Evolutionary conservation across 2,113 vertebrate genomes (phyloP).

Genomic region (Zosterops hypoxanthus): DNA sequence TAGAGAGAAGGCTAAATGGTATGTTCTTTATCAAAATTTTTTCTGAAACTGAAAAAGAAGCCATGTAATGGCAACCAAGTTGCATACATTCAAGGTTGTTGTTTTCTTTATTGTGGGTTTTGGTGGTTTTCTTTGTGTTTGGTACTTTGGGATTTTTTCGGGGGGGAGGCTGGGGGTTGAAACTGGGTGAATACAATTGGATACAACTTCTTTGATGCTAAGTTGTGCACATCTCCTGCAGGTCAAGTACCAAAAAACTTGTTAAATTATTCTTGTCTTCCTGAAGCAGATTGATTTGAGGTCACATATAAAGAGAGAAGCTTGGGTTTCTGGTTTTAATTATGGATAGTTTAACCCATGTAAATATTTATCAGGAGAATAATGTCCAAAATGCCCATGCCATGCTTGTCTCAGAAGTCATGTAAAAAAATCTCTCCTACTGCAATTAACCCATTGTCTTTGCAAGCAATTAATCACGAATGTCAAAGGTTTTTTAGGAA

Average conservation of each 20-base stretch:
- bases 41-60: neutral
- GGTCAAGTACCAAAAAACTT: neutral
- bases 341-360: neutral
- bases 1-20: neutral
- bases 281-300: neutral
- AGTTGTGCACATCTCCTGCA: neutral
- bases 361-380: neutral
- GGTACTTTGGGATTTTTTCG: neutral
- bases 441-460: neutral
- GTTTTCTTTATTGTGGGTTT: neutral
- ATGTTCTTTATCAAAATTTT: neutral
- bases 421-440: neutral
- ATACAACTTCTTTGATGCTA: neutral
- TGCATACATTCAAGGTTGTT: neutral
- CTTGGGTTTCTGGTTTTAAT: neutral
- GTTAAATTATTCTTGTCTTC: neutral
- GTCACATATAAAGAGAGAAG: neutral
- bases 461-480: neutral
- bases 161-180: rapidly evolving
- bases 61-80: neutral
- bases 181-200: neutral
- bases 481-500: neutral
- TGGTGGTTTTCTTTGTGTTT: neutral
- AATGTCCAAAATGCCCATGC: neutral
- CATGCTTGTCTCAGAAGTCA: neutral